A percentile compares a stretch with the other conserved stretches of the same genome.
Conservation (phyloP, 1,140 invertebrate species). For the Orius laevigatus region DNA sequence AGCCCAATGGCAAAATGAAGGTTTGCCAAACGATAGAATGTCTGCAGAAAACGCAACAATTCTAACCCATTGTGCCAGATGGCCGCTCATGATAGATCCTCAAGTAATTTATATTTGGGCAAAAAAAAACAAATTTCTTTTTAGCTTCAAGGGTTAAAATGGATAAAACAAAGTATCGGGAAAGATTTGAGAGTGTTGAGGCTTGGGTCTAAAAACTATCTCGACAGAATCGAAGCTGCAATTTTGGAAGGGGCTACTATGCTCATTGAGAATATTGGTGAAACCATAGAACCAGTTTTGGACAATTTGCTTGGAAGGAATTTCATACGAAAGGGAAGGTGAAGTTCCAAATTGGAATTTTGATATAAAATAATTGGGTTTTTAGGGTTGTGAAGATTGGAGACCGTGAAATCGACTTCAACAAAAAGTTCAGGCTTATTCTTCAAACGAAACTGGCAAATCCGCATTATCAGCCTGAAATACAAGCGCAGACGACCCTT, state of each 20-base stretch:
- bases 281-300: slow-evolving; percentile 75
- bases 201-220: slow-evolving; percentile 62
- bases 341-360: slow-evolving; percentile 12
- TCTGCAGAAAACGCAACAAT: slow-evolving; percentile 91
- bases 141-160: slow-evolving; percentile 69
- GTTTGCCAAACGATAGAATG: slow-evolving; percentile 80
- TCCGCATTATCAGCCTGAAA: slow-evolving; percentile 91
- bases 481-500: slow-evolving; percentile 88
- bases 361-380: background rate
- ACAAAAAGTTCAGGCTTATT: slow-evolving; percentile 65
- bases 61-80: slow-evolving; percentile 70
- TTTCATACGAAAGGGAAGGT: slow-evolving; percentile 67
- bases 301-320: slow-evolving; percentile 77
- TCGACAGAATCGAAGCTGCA: slow-evolving; percentile 68
- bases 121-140: slow-evolving; percentile 10
- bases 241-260: slow-evolving; percentile 53
- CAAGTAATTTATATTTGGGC: slow-evolving; percentile 31
- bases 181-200: slow-evolving; percentile 54
- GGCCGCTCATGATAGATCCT: slow-evolving; percentile 92
- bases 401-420: slow-evolving; percentile 81
- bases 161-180: slow-evolving; percentile 77
- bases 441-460: slow-evolving; percentile 88
- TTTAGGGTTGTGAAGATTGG: slow-evolving; percentile 60
- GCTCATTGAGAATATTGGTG: slow-evolving; percentile 78
- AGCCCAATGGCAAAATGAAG: slow-evolving; percentile 88